Evolutionary conservation across 1,140 invertebrate species (phyloP).

Genomic region (Zaprionus ghesquierei): DNA sequence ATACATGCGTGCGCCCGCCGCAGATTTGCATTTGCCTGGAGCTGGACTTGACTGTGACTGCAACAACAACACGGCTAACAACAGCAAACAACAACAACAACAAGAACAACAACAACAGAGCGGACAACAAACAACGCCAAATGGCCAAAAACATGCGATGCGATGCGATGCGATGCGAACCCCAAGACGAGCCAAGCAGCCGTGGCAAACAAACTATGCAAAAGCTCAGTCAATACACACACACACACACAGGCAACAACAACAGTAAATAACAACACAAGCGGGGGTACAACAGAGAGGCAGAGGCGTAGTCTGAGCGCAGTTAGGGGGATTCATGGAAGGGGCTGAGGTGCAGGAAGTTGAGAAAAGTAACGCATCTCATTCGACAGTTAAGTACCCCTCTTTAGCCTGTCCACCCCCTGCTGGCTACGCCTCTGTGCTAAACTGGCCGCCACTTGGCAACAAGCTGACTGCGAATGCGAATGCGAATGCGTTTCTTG

Average conservation of each 20-base stretch:
- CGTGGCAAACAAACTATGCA: constrained; percentile 10
- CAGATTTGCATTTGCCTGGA: constrained; percentile 66
- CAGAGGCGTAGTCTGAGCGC: not conserved
- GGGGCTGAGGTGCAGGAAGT: not conserved
- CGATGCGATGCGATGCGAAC: constrained; percentile 44
- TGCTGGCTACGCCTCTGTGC: not conserved
- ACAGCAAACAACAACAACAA: constrained; percentile 19
- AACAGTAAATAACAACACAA: constrained; percentile 5
- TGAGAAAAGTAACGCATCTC: no score
- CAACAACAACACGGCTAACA: not conserved
- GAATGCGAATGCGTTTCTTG: constrained; percentile 75
- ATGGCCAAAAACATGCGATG: constrained; percentile 76
- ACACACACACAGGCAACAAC: constrained; percentile 18
- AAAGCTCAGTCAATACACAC: constrained; percentile 37
- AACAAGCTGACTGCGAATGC: constrained; percentile 12
- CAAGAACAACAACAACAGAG: not conserved
- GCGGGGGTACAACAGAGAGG: not conserved
- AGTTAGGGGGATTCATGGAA: not conserved
- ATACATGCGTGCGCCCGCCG: constrained; percentile 65
- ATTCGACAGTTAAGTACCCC: no score
- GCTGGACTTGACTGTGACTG: constrained; percentile 25
- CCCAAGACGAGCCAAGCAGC: constrained; percentile 15
- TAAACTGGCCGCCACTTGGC: not conserved
- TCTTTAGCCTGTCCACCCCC: not conserved
- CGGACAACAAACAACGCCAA: constrained; percentile 30